These are phyloP conservation scores for Sweltsa coloradensis DNA, from an alignment of 1,140 invertebrate genomes.

Conservation along the genomic window DNA sequence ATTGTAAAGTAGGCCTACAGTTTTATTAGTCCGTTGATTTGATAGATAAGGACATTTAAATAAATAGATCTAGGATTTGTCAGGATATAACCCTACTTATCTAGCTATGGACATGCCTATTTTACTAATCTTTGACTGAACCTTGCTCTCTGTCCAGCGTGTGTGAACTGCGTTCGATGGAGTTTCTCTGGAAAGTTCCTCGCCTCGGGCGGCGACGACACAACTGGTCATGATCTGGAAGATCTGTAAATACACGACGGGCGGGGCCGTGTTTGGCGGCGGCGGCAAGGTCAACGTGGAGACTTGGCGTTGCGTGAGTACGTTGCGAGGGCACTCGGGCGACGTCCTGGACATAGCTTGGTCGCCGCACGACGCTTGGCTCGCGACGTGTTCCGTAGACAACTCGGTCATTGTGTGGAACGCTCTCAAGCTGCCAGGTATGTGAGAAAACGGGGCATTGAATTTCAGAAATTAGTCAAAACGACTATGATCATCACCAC, in stretches of 20 bases:
- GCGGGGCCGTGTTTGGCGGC: constrained; percentile 38
- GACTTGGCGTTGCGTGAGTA: constrained; percentile 80
- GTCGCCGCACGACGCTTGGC: constrained; percentile 84
- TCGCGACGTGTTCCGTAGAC: constrained; percentile 93
- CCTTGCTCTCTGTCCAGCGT: constrained; percentile 46
- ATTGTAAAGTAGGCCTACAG: not conserved
- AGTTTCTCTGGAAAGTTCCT: constrained; percentile 74
- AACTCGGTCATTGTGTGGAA: constrained; percentile 96
- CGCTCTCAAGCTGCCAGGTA: constrained; percentile 72
- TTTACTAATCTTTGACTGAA: not conserved
- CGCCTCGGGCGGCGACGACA: constrained; percentile 92
- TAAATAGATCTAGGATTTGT: not conserved
- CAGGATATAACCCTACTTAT: not conserved
- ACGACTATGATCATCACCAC: too few relatives aligned
- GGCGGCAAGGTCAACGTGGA: constrained; percentile 69
- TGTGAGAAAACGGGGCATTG: too few relatives aligned
- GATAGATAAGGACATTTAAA: too few relatives aligned
- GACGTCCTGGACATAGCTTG: constrained; percentile 91
- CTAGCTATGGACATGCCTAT: not conserved
- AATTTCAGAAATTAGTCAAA: too few relatives aligned
- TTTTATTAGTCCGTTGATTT: not conserved
- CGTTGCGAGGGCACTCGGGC: constrained; percentile 77
- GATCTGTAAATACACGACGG: constrained; percentile 8
- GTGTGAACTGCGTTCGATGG: constrained; percentile 97
- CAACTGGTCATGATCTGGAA: constrained; percentile 94